These are phyloP conservation scores for Capricornis sumatraensis DNA, from an alignment of 2,113 vertebrate species.

Conservation along the genomic window DNA sequence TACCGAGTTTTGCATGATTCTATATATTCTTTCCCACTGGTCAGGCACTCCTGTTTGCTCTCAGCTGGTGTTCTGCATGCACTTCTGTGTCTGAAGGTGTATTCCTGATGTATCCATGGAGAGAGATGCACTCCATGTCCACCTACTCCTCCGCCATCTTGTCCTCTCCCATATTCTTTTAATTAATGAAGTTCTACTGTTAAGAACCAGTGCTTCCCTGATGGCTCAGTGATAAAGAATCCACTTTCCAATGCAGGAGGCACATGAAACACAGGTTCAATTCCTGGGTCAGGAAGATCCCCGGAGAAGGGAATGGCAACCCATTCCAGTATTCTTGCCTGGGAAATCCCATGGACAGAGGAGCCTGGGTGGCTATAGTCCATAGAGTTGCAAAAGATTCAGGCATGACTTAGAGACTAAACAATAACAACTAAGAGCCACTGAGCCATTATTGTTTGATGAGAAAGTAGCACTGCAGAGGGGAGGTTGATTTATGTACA, in stretches of 20 bases:
- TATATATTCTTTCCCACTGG: background rate
- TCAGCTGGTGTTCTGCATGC: background rate
- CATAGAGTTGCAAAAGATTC: background rate
- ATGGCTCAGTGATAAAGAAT: background rate
- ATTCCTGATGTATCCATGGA: background rate
- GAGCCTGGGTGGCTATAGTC: background rate
- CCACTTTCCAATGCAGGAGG: background rate
- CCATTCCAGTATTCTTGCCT: background rate
- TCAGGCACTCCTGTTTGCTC: background rate
- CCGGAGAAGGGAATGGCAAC: background rate
- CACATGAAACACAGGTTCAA: background rate
- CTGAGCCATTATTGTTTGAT: background rate
- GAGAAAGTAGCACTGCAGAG: background rate
- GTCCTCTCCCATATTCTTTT: background rate
- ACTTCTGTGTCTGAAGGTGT: background rate
- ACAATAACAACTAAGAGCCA: background rate
- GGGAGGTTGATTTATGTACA: background rate
- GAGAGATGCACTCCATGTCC: background rate
- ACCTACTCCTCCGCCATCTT: background rate
- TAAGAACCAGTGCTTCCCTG: background rate
- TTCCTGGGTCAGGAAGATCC: background rate
- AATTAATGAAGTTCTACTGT: conserved; percentile 6
- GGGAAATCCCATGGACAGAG: background rate
- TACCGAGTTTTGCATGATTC: background rate
- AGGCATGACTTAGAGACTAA: background rate